Evolutionary conservation across 2,797 vertebrate genomes (phyloP).

Genomic region (Gorsachius magnificus): DNA sequence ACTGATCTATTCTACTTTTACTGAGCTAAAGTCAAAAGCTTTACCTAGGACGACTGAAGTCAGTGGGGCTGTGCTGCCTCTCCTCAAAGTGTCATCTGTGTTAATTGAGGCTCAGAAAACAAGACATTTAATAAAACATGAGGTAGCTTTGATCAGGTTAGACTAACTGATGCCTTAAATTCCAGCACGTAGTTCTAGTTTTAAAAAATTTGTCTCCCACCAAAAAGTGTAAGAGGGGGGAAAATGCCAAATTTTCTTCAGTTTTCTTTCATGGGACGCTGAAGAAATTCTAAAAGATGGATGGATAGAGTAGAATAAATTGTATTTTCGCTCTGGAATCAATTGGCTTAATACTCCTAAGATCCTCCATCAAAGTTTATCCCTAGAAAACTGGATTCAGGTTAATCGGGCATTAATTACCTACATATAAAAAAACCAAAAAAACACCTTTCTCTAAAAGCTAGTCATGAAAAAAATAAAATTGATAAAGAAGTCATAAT

Average conservation of each 20-base stretch:
- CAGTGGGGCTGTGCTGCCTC: not conserved
- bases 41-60: not conserved
- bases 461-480: not conserved
- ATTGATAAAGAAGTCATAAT: conserved; percentile 6
- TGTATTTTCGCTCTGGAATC: no score
- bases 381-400: not conserved
- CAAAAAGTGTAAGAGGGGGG: fast-evolving
- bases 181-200: not conserved
- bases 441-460: not conserved
- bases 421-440: not conserved
- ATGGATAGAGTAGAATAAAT: not conserved
- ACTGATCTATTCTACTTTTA: not conserved
- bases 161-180: not conserved
- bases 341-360: not conserved
- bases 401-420: not conserved
- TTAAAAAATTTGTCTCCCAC: not conserved
- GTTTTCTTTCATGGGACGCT: not conserved
- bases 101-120: not conserved
- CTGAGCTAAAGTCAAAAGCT: not conserved
- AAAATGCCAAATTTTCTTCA: not conserved
- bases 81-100: not conserved
- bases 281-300: not conserved
- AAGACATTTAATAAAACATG: not conserved
- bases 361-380: not conserved
- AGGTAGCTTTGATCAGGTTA: not conserved